Evolutionary conservation across 2,888 invertebrate genomes (phyloP).

Genomic region (Eudemis profundana): DNA sequence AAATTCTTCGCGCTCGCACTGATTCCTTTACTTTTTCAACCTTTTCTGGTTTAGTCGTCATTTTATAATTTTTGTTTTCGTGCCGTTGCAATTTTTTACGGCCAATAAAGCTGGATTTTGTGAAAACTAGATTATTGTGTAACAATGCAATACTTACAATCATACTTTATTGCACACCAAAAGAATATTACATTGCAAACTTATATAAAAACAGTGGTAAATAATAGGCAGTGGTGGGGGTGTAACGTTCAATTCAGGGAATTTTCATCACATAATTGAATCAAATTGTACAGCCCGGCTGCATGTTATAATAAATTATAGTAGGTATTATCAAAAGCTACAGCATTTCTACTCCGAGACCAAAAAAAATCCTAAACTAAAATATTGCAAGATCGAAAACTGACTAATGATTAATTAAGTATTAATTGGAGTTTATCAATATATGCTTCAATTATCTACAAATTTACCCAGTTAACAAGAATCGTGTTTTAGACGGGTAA

Average conservation of each 20-base stretch:
- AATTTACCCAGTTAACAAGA: not conserved
- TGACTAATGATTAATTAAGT: not conserved
- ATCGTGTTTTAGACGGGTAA: slow-evolving; percentile 51
- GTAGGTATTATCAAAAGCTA: no score
- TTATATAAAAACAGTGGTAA: no score
- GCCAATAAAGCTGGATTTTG: not conserved
- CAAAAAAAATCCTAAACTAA: no score
- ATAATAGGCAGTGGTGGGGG: no score
- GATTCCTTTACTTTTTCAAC: slow-evolving; percentile 64
- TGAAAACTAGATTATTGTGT: not conserved
- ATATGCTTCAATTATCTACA: not conserved
- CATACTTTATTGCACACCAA: no score
- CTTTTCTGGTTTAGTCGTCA: slow-evolving; percentile 49
- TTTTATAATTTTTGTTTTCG: slow-evolving; percentile 12
- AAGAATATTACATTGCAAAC: no score
- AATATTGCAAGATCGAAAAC: not conserved
- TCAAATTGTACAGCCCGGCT: no score
- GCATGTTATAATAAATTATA: no score
- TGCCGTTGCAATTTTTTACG: slow-evolving; percentile 10
- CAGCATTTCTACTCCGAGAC: no score
- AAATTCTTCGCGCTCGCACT: slow-evolving; percentile 70
- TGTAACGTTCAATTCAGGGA: no score
- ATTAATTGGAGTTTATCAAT: not conserved
- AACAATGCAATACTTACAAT: no score
- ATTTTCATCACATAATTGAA: no score